Evolutionary conservation across 2,797 vertebrate genomes (phyloP), one percentile per base, ranked within the genome.

Genomic region (Chiloscyllium punctatum): DNA sequence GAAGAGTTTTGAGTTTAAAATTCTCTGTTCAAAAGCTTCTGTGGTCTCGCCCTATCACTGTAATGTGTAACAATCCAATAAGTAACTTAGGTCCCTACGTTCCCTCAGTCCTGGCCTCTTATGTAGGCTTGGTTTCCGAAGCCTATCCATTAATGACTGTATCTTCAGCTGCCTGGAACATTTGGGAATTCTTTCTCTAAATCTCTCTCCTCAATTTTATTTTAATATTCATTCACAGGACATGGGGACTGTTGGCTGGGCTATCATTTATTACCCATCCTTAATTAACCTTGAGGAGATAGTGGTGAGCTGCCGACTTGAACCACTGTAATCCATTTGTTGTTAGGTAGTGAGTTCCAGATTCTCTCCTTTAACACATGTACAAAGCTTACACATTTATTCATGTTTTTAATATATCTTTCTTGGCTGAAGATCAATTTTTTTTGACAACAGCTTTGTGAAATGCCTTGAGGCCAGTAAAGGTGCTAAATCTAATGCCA

Each of bases 121-220:
- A 0, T 3, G 3, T 3, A 16, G n/a, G 0, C 74, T 3, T 30
- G 11, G n/a, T 15, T 77, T n/a, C 13, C 11, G n/a, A n/a, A 13
- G 33, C 74, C 30, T 33, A 13, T n/a, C 53, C 53, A 62, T 33
- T 90, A 51, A 27, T 88, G 51, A 13, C 51, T 13, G 53, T 27
- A 33, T 7, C 42, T 62, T 57, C 87, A 33, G 87, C 27, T 30
- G 33, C 33, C 23, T 33, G 9, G 48, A 13, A n/a, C 33, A 15
- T 4, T 90, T 30, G 16, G 16, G 48, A 33, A 62, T 62, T 90
- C 53, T 30, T 4, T 37, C 15, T 27, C 13, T 62, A 90, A 90
- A 33, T 30, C n/a, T 88, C 86, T 88, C 51, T 57, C 51, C 27
- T 62, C 87, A n/a, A 18, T n/a, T 27, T 33, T 1, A 62, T 9